Evolutionary conservation across 2,113 vertebrate species (phyloP).

Genomic region (Girardinichthys multiradiatus): DNA sequence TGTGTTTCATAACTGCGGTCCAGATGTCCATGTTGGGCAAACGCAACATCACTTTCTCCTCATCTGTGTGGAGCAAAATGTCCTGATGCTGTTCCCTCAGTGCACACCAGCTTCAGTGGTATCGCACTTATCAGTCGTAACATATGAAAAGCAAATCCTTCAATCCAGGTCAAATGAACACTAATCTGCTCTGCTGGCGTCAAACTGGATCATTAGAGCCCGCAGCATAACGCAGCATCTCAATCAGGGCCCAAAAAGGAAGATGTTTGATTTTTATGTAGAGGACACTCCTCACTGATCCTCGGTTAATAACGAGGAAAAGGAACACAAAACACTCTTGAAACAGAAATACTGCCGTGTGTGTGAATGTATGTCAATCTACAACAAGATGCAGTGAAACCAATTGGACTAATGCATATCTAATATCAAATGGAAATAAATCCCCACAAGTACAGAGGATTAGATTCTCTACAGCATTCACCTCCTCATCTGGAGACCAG

Average conservation of each 20-base stretch:
- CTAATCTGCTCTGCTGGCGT: slow-evolving; percentile 65
- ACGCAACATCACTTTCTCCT: neutral
- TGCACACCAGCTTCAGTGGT: slow-evolving; percentile 10
- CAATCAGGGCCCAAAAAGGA: slow-evolving; percentile 46
- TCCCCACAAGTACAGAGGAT: slow-evolving; percentile 64
- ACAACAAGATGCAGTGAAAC: slow-evolving; percentile 18
- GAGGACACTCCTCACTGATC: neutral
- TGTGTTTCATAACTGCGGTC: slow-evolving; percentile 2
- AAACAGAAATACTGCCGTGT: neutral
- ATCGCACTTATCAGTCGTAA: slow-evolving; percentile 36
- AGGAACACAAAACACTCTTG: neutral
- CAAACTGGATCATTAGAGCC: slow-evolving; percentile 34
- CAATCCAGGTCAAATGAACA: slow-evolving; percentile 70
- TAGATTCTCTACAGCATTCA: slow-evolving; percentile 57
- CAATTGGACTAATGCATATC: slow-evolving; percentile 66
- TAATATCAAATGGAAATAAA: slow-evolving; percentile 70
- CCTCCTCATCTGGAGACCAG: slow-evolving; percentile 29
- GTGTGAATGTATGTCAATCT: neutral
- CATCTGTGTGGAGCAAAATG: neutral
- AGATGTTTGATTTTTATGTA: slow-evolving; percentile 27
- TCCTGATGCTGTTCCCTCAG: slow-evolving; percentile 15
- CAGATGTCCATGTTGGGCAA: slow-evolving; percentile 7
- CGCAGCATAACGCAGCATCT: slow-evolving; percentile 41
- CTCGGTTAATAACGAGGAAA: slow-evolving; percentile 11
- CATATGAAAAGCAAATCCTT: slow-evolving; percentile 68